Percentiles rank a stretch among this genome's conserved stretches.
phyloP scores from a whole-genome alignment of 2,888 invertebrate genomes.

The Globia sparganii region DNA sequence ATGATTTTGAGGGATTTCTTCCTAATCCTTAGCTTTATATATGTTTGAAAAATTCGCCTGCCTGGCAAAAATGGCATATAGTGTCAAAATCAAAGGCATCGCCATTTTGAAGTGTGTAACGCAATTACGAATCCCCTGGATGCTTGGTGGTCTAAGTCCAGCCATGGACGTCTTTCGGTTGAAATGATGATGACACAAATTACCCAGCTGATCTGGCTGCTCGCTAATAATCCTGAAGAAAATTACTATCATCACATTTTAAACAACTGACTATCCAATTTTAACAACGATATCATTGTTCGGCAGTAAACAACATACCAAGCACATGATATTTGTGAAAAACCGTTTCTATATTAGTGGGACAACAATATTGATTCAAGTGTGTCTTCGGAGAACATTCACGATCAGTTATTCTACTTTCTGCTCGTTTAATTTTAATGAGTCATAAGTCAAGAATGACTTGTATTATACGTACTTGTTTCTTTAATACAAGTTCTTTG shows the following conservation, averaged over 20 bases:
- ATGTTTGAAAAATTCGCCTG: not conserved
- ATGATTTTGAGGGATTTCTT: not conserved
- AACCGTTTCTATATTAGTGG: conserved; percentile 28
- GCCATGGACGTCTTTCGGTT: too few species aligned
- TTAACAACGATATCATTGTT: not conserved
- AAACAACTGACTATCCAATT: not conserved
- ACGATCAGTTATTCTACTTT: conserved; percentile 35
- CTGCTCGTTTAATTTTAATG: conserved; percentile 50
- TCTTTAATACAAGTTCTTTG: conserved; percentile 19
- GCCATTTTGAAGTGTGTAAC: too few species aligned
- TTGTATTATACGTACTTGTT: conserved; percentile 1
- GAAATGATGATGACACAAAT: not conserved
- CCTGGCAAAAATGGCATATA: not conserved
- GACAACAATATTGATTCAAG: conserved; percentile 62
- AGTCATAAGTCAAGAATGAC: conserved; percentile 44
- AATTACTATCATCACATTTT: not conserved
- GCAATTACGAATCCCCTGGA: too few species aligned
- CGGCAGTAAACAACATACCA: not conserved
- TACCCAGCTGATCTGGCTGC: not conserved
- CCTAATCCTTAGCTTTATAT: too few species aligned
- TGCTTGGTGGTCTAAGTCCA: too few species aligned
- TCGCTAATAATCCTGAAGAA: too few species aligned
- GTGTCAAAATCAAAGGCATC: not conserved
- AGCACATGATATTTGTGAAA: conserved; percentile 6
- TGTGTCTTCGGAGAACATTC: conserved; percentile 47